These are phyloP conservation scores for Calliopsis andreniformis DNA, from an alignment of 1,140 invertebrate species.

Conservation along the genomic window DNA sequence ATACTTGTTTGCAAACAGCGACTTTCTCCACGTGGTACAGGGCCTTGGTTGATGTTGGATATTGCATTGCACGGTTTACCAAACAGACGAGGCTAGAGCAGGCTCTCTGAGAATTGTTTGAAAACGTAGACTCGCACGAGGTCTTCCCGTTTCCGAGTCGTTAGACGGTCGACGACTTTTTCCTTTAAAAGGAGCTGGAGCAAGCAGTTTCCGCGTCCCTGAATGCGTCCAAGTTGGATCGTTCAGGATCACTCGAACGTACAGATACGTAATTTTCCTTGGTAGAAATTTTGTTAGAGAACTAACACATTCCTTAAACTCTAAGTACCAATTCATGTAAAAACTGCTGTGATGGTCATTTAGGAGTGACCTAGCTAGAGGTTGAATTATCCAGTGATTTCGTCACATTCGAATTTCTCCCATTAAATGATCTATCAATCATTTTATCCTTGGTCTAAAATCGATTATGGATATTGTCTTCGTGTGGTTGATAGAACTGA, in stretches of 20 bases:
- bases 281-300: not conserved
- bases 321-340: too few relatives aligned
- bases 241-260: not conserved
- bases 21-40: conserved; percentile 6
- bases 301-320: not conserved
- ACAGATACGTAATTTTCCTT: not conserved
- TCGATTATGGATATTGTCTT: too few relatives aligned
- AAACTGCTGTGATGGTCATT: too few relatives aligned
- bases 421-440: too few relatives aligned
- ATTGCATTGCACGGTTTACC: conserved; percentile 2
- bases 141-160: conserved; percentile 33
- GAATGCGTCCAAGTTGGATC: not conserved
- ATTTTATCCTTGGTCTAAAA: too few relatives aligned
- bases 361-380: too few relatives aligned
- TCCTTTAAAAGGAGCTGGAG: conserved; percentile 35
- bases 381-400: too few relatives aligned
- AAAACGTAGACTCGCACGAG: conserved; percentile 5
- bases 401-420: too few relatives aligned
- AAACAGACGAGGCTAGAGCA: not conserved
- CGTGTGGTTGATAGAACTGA: too few relatives aligned
- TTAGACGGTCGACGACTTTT: conserved; percentile 46
- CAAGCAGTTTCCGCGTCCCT: conserved; percentile 17
- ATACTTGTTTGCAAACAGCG: conserved; percentile 36
- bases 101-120: conserved; percentile 16
- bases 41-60: conserved; percentile 15